These are phyloP conservation scores for Pachypanchax playfairii DNA, from an alignment of 2,113 vertebrate genomes.

Conservation along the genomic window DNA sequence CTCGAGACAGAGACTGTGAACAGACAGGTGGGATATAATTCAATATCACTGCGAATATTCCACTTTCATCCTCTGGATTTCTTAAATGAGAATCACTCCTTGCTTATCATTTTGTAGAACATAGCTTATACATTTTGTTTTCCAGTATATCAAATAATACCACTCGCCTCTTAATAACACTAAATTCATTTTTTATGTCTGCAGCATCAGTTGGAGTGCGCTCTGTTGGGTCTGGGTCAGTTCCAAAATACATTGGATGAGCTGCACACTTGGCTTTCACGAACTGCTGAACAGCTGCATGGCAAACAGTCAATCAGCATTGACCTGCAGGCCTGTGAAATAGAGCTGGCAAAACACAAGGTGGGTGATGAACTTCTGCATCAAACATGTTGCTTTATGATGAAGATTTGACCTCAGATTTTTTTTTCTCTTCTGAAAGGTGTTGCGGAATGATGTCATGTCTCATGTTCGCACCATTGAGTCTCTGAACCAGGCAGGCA, in stretches of 20 bases:
- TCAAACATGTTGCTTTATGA: neutral
- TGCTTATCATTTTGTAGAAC: too few species aligned
- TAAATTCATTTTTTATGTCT: constrained; percentile 6
- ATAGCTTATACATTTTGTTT: neutral
- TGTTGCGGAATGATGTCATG: constrained; percentile 87
- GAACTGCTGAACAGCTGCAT: constrained; percentile 81
- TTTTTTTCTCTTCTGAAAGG: constrained; percentile 67
- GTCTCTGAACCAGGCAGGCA: constrained; percentile 82
- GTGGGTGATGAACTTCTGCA: constrained; percentile 61
- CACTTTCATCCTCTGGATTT: neutral
- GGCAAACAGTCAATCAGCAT: constrained; percentile 73
- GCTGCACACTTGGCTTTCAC: constrained; percentile 84
- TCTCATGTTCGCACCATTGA: constrained; percentile 84
- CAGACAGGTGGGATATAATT: constrained; percentile 79
- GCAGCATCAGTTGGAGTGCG: constrained; percentile 86
- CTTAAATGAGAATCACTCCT: neutral
- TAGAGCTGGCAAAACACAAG: constrained; percentile 92
- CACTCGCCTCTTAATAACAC: too few species aligned
- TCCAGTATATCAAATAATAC: neutral
- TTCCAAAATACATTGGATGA: constrained; percentile 88
- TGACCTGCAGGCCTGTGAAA: constrained; percentile 89
- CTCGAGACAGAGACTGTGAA: constrained; percentile 85
- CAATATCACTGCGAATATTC: neutral
- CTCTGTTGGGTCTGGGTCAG: constrained; percentile 87
- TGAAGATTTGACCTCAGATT: constrained; percentile 1